Base-by-base conservation (phyloP, 1,140 invertebrate genomes). In the Ips nitidus region DNA sequence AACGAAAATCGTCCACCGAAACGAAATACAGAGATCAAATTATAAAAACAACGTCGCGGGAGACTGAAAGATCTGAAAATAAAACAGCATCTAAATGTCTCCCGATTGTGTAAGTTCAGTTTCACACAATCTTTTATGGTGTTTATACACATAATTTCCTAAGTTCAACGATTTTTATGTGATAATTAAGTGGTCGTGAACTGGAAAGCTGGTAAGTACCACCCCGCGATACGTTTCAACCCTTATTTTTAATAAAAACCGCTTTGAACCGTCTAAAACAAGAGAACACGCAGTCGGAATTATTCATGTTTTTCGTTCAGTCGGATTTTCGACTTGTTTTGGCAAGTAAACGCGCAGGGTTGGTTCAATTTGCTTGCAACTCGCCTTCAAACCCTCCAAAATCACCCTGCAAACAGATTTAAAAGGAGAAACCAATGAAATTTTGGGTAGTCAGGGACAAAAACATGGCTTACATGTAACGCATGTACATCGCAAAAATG, bases 31-130 rank as follows among this genome's bases (percentile, higher is more conserved):
- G 69, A 70, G 63, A 70, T 64, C 63, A 60, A 59, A 59, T 59
- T 59, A 59, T 59, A 75, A 78, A 77, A 78, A 74, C 72, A 56
- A 69, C 75, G 69, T 76, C 71, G 78, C 78, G 76, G 77, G 77
- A 78, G 77, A 78, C 73, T 74, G 71, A 73, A 75, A 74, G 75
- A 75, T 78, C 79, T 79, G 70, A 80, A 80, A 80, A 80, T 80
- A 80, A 80, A 79, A 80, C 78, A 77, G 77, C 76, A 77, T 73
- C 75, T 63, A 72, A 75, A 76, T 79, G 78, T 80, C 77, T 77
- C 78, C 76, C 74, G 76, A 79, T 77, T 74, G 73, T 75, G 73
- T 76, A 72, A 75, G 69, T 74, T 76, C 75, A 77, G 77, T 78
- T 77, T 72, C 72, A 66, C 64, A 62, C 66, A 71, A 75, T 74